These are phyloP conservation scores for Nomada fabriciana DNA, from an alignment of 2,888 invertebrate species.

Conservation along the genomic window DNA sequence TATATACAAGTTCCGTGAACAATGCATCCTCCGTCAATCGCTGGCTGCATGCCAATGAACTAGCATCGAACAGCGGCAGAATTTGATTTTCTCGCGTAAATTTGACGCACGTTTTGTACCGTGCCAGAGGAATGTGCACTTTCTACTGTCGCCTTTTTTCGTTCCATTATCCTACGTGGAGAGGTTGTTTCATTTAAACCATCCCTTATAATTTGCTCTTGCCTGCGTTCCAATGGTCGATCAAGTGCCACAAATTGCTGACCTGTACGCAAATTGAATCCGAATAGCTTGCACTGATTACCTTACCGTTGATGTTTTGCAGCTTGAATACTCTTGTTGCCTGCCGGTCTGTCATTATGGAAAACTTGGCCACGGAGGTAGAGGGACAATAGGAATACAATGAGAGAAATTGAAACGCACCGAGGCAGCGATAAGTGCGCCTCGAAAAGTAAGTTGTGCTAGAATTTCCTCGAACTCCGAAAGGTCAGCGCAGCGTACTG, in stretches of 20 bases:
- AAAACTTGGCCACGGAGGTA: slow-evolving; percentile 39
- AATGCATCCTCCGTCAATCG: slow-evolving; percentile 75
- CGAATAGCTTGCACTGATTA: neutral
- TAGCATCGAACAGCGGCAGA: slow-evolving; percentile 33
- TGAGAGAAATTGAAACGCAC: slow-evolving; percentile 52
- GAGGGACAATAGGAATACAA: slow-evolving; percentile 56
- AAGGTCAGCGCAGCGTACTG: slow-evolving; percentile 27
- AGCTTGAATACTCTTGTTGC: slow-evolving; percentile 55
- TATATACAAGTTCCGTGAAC: slow-evolving; percentile 69
- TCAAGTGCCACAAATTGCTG: neutral
- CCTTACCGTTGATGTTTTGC: slow-evolving; percentile 32
- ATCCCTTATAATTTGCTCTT: too few relatives aligned
- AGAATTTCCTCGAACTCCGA: slow-evolving; percentile 35
- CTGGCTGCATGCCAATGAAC: slow-evolving; percentile 75
- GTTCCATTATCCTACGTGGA: neutral
- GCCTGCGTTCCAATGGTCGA: neutral
- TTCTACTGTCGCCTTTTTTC: slow-evolving; percentile 7
- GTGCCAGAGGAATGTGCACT: slow-evolving; percentile 44
- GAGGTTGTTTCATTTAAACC: neutral
- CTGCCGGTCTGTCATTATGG: slow-evolving; percentile 68
- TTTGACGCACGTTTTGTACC: slow-evolving; percentile 45
- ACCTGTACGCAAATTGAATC: too few relatives aligned
- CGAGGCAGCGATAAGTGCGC: slow-evolving; percentile 32
- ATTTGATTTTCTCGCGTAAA: slow-evolving; percentile 61
- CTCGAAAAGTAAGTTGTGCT: slow-evolving; percentile 22